These are phyloP conservation scores for Aricia artaxerxes DNA, from an alignment of 2,888 invertebrate genomes.

Conservation along the genomic window DNA sequence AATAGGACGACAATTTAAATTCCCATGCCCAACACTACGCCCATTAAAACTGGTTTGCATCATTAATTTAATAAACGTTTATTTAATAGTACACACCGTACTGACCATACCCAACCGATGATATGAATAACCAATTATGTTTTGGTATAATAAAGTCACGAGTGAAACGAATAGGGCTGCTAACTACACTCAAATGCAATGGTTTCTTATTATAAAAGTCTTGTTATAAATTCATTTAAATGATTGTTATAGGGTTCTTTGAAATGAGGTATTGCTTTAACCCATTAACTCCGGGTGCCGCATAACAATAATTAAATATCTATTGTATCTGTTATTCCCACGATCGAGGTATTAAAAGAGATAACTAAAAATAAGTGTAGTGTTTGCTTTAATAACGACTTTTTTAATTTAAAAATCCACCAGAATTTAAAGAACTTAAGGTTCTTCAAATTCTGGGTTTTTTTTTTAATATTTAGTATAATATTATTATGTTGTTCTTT, in stretches of 20 bases:
- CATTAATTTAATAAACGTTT: slow-evolving; percentile 14
- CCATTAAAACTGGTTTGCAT: background rate
- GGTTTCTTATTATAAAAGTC: background rate
- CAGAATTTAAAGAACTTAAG: too few relatives aligned
- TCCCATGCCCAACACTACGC: background rate
- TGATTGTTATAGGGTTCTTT: background rate
- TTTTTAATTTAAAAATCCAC: too few relatives aligned
- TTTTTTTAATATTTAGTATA: too few relatives aligned
- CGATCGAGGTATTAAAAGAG: too few relatives aligned
- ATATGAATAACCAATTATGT: slow-evolving; percentile 32
- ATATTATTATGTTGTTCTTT: too few relatives aligned
- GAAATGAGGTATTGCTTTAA: too few relatives aligned
- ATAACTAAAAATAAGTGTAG: too few relatives aligned
- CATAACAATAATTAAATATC: too few relatives aligned
- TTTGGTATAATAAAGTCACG: slow-evolving; percentile 34
- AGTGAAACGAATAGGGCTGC: slow-evolving; percentile 22
- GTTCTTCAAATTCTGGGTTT: too few relatives aligned
- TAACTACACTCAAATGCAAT: background rate
- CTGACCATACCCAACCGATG: slow-evolving; percentile 23
- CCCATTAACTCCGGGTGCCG: too few relatives aligned
- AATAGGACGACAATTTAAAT: background rate
- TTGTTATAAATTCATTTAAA: background rate
- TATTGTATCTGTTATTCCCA: too few relatives aligned
- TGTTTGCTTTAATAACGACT: too few relatives aligned
- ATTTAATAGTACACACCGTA: background rate